phyloP scores from a whole-genome alignment of 2,113 vertebrate genomes.

The Pipra filicauda region DNA sequence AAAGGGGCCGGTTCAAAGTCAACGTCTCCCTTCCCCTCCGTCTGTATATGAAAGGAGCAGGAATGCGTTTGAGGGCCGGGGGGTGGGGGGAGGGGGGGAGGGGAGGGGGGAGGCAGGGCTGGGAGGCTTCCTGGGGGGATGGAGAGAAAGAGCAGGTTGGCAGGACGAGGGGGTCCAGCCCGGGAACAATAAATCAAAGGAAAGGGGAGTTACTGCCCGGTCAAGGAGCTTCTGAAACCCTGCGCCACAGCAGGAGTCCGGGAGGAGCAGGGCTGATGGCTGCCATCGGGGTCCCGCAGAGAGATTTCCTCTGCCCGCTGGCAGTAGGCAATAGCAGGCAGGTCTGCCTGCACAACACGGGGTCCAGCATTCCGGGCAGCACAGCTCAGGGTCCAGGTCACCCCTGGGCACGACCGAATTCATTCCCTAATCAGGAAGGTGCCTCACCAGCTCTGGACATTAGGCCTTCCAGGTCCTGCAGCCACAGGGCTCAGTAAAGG shows the following conservation, averaged over 20 bases:
- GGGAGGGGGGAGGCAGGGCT: too few relatives aligned
- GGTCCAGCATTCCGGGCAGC: not conserved
- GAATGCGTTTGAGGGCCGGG: conserved; percentile 46
- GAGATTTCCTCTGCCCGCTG: conserved; percentile 44
- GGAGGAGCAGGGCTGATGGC: conserved; percentile 38
- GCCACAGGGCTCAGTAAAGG: not conserved
- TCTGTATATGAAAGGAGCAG: conserved; percentile 59
- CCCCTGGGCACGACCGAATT: accelerated
- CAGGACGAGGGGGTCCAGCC: not conserved
- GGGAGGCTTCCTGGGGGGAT: conserved; percentile 37
- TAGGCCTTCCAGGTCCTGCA: not conserved
- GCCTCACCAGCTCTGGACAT: too few relatives aligned
- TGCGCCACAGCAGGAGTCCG: not conserved
- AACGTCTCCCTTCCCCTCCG: conserved; percentile 41
- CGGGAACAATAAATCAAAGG: conserved; percentile 35
- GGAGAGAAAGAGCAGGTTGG: conserved; percentile 14
- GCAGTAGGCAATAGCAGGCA: not conserved
- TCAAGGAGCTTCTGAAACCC: not conserved
- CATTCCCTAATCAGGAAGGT: not conserved
- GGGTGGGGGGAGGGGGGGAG: not conserved
- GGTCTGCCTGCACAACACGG: not conserved
- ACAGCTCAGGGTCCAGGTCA: accelerated
- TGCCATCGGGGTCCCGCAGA: conserved; percentile 15
- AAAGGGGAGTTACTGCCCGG: not conserved
- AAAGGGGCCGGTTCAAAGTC: conserved; percentile 69